A percentile compares a stretch with the other conserved stretches of the same genome.
Conservation (phyloP, 2,888 invertebrate genomes). For the Lithodes maja region DNA sequence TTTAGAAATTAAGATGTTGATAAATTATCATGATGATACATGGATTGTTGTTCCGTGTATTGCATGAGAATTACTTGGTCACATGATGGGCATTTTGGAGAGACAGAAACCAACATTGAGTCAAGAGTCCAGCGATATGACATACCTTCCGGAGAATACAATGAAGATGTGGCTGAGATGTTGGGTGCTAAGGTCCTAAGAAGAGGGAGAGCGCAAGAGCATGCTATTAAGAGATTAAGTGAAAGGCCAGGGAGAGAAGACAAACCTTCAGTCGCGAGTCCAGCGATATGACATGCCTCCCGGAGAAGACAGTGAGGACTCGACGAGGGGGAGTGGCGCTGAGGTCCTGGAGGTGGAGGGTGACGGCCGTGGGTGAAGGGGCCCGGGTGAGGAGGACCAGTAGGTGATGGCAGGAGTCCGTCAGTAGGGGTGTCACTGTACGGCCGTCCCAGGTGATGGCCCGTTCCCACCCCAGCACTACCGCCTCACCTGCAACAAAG, state of each 20-base stretch:
- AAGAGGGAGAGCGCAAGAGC: constrained; percentile 19
- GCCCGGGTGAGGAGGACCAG: constrained; percentile 54
- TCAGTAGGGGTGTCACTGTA: constrained; percentile 54
- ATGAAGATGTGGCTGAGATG: constrained; percentile 43
- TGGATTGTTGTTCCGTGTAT: too few species aligned
- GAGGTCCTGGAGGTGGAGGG: constrained; percentile 46
- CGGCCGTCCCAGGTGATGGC: constrained; percentile 67
- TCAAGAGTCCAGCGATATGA: constrained; percentile 47
- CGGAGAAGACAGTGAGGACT: constrained; percentile 61
- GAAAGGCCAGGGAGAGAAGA: too few species aligned
- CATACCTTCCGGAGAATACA: constrained; percentile 52
- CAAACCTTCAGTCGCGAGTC: constrained; percentile 53
- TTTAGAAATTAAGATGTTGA: too few species aligned
- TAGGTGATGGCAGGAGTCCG: constrained; percentile 66
- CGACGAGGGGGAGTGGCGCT: constrained; percentile 3
- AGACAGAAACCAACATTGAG: constrained; percentile 40
- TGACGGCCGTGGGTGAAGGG: constrained; percentile 52
- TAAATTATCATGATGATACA: too few species aligned
- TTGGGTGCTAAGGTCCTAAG: constrained; percentile 16
- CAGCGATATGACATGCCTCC: constrained; percentile 43
- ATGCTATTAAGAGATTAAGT: too few species aligned
- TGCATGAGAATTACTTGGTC: too few species aligned
- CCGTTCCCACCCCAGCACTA: constrained; percentile 59
- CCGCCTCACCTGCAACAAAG: constrained; percentile 54
- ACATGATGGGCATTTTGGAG: too few species aligned